phyloP scores from a whole-genome alignment of 1,140 invertebrate species.

The Calephelis virginiensis region DNA sequence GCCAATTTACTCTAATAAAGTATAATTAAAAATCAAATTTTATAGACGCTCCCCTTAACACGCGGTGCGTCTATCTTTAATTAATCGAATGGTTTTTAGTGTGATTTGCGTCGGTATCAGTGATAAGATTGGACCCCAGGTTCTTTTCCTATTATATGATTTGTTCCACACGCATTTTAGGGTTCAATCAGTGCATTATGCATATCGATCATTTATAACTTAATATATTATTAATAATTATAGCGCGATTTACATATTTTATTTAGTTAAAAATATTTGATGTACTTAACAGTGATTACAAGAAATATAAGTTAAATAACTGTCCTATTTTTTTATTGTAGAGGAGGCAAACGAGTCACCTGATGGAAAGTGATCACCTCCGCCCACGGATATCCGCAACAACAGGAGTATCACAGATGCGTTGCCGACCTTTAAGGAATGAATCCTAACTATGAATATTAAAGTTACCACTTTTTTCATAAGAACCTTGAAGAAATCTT shows the following conservation, averaged over 20 bases:
- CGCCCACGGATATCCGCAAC: too few relatives aligned
- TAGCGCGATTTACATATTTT: slow-evolving; percentile 30
- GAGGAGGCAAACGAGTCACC: too few relatives aligned
- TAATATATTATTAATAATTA: slow-evolving; percentile 9
- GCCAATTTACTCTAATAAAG: slow-evolving; percentile 69
- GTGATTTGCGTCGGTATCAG: slow-evolving; percentile 42
- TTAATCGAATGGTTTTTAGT: slow-evolving; percentile 64
- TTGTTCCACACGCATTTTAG: slow-evolving; percentile 49
- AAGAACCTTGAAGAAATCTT: too few relatives aligned
- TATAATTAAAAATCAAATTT: slow-evolving; percentile 74
- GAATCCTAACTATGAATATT: too few relatives aligned
- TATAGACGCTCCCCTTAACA: slow-evolving; percentile 61
- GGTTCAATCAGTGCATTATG: slow-evolving; percentile 49
- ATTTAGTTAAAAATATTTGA: neutral
- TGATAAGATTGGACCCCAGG: slow-evolving; percentile 43
- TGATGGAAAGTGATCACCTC: too few relatives aligned
- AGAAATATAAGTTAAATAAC: too few relatives aligned
- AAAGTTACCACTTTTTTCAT: too few relatives aligned
- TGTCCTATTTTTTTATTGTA: too few relatives aligned
- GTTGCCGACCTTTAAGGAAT: too few relatives aligned
- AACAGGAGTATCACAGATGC: too few relatives aligned
- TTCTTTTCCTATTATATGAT: slow-evolving; percentile 55
- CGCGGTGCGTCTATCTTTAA: slow-evolving; percentile 52
- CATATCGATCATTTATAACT: slow-evolving; percentile 17
- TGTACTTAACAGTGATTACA: neutral